These are phyloP conservation scores for Scatophagus argus DNA, from an alignment of 2,113 vertebrate genomes.

Conservation along the genomic window DNA sequence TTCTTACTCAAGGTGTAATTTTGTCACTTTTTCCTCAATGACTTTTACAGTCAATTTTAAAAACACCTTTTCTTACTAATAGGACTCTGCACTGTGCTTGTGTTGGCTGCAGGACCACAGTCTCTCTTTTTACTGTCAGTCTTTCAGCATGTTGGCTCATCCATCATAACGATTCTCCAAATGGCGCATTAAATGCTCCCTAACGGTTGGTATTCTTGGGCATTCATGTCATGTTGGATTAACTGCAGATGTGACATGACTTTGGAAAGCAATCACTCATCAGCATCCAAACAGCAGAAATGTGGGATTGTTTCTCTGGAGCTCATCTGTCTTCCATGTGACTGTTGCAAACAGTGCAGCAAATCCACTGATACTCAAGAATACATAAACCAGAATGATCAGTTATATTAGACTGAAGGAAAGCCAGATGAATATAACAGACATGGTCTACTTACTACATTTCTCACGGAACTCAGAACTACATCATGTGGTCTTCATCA, in stretches of 20 bases:
- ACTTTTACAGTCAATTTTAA: not conserved
- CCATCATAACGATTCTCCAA: not conserved
- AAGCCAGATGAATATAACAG: not conserved
- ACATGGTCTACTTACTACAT: too few relatives aligned
- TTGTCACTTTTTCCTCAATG: not conserved
- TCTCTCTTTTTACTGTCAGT: not conserved
- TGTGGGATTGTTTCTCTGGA: not conserved
- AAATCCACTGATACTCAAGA: not conserved
- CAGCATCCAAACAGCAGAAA: not conserved
- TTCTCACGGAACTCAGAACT: too few relatives aligned
- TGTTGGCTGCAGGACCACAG: conserved; percentile 2
- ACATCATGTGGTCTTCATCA: too few relatives aligned
- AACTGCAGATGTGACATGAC: conserved; percentile 36
- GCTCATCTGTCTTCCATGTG: not conserved
- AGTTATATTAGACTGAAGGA: not conserved
- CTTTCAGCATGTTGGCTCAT: not conserved
- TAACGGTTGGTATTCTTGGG: not conserved
- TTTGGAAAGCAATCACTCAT: not conserved
- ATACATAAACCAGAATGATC: not conserved
- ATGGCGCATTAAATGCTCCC: not conserved
- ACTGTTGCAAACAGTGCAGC: not conserved
- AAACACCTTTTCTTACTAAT: not conserved
- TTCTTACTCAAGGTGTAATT: not conserved
- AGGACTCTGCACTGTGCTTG: not conserved
- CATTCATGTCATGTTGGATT: conserved; percentile 35